Evolutionary conservation across 2,888 invertebrate species (phyloP).

Genomic region (Drosophila infuscata): DNA sequence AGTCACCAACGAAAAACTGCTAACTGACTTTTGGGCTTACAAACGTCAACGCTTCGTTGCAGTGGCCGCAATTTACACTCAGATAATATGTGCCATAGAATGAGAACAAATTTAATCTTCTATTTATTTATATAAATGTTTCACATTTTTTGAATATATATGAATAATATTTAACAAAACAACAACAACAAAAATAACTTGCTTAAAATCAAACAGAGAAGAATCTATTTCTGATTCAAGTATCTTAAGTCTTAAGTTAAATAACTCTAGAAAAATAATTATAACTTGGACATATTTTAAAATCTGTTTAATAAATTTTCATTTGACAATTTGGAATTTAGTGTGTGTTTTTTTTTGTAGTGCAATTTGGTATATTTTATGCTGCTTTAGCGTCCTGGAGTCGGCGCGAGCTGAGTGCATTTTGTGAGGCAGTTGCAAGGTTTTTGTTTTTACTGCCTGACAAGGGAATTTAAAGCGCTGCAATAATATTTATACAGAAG

Average conservation of each 20-base stretch:
- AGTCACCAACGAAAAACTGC: conserved; percentile 29
- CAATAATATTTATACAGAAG: conserved; percentile 29
- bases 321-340: background rate
- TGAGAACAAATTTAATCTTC: background rate
- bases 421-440: conserved; percentile 15
- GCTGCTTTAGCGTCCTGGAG: conserved; percentile 22
- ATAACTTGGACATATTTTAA: background rate
- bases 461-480: conserved; percentile 28
- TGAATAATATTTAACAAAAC: background rate
- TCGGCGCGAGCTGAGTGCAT: conserved; percentile 18
- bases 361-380: conserved; percentile 48
- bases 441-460: background rate
- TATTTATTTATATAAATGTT: background rate
- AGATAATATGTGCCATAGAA: background rate
- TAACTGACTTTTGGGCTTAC: conserved; percentile 36
- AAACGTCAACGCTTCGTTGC: conserved; percentile 6
- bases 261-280: background rate
- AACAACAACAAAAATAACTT: no score
- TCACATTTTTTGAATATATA: background rate
- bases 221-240: background rate
- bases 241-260: background rate
- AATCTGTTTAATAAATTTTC: background rate
- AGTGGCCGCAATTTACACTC: background rate
- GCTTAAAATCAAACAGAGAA: background rate
- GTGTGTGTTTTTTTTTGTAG: background rate